phyloP scores from a whole-genome alignment of 2,113 vertebrate species.

The Balaenoptera acutorostrata region DNA sequence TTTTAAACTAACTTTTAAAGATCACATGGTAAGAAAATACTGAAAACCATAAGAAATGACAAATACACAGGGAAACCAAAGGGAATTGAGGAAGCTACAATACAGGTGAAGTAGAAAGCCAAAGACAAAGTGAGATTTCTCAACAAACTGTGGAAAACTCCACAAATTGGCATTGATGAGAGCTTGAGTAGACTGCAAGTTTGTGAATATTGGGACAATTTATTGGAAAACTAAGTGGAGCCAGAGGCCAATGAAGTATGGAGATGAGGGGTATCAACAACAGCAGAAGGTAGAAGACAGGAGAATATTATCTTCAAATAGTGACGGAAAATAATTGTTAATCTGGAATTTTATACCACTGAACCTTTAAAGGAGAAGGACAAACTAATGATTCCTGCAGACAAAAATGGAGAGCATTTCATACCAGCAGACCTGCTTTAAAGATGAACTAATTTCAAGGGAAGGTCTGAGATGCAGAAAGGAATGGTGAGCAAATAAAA shows the following conservation, averaged over 20 bases:
- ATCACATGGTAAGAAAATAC: neutral
- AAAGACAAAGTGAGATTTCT: neutral
- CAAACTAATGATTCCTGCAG: neutral
- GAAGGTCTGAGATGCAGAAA: neutral
- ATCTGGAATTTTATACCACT: neutral
- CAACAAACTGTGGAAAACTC: neutral
- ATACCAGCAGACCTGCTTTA: neutral
- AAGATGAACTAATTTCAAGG: neutral
- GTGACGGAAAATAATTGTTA: neutral
- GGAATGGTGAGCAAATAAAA: neutral
- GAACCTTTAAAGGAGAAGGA: neutral
- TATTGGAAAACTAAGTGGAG: neutral
- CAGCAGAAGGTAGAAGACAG: neutral
- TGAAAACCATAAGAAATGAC: neutral
- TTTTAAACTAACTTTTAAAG: neutral
- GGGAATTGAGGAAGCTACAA: neutral
- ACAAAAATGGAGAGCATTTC: neutral
- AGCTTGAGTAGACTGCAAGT: neutral
- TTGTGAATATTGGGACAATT: neutral
- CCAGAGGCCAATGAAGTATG: neutral
- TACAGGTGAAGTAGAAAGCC: neutral
- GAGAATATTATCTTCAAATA: neutral
- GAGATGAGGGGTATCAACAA: too few species aligned
- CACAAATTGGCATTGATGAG: neutral
- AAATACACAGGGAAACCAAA: neutral